Evolutionary conservation across 2,888 invertebrate genomes (phyloP), one percentile per base, ranked within the genome.

Genomic region (Latrodectus elegans): DNA sequence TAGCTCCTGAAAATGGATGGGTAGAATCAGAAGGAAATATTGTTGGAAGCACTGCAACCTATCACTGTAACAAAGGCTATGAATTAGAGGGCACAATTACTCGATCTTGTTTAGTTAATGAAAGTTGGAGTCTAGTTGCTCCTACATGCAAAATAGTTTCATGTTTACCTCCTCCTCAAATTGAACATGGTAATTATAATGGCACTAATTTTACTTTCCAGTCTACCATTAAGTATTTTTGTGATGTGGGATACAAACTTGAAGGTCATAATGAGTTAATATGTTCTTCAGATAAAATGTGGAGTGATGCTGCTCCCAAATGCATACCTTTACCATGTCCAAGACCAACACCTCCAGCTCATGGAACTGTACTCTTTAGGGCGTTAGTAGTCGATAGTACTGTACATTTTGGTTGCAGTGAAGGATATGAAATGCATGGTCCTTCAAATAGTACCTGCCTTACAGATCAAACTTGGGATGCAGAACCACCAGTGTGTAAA

Each of bases 281-380:
- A 8, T 92, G 92, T 73, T 90, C 90, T 51, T 89, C 90, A 60
- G 91, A 91, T 74, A 91, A 91, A 55, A 90, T 91, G 64, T 92
- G 92, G 92, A 90, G 91, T 17, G 90, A 91, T 26, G 85, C 90
- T 17, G 90, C 91, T 74, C 92, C 91, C 6, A 71, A 83, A 71
- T 88, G 89, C 68, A 9, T 64, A 3, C 89, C 89, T n/a, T 22
- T 88, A 15, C 84, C 85, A 8, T 89, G 89, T 55, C 75, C 86
- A 14, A 70, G 84, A 52, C 88, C 88, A 17, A 73, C 67, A 53
- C 74, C 88, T 22, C 86, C 85, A 14, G 52, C 81, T 52, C 75
- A 89, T 70, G 89, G 89, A 11, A 82, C 84, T 38, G 79, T 88
- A 52, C 64, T 88, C 4, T 84, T 83, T 15, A 64, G 79, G 73